Percentiles rank a stretch among this genome's conserved stretches.
phyloP scores from a whole-genome alignment of 2,888 invertebrate genomes.

The Thumatha senex region DNA sequence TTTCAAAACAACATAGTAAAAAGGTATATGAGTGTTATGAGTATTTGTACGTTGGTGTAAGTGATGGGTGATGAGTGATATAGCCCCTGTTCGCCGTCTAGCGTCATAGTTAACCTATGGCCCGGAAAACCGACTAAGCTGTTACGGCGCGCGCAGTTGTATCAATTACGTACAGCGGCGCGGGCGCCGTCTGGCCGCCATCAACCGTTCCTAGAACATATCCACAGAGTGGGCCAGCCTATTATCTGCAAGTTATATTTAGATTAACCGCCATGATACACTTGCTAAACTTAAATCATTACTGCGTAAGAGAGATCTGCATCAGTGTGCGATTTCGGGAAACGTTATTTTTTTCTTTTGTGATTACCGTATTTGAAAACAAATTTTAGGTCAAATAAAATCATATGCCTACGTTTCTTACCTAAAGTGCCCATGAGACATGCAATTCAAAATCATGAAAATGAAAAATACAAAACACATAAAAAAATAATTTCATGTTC shows the following conservation, averaged over 20 bases:
- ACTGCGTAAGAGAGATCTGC: slow-evolving; percentile 8
- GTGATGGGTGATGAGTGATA: no score
- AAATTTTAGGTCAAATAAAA: no score
- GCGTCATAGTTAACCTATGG: slow-evolving; percentile 30
- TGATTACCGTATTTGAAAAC: no score
- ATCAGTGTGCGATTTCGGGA: neutral
- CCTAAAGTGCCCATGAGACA: no score
- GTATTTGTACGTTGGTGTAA: neutral
- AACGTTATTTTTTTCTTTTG: neutral
- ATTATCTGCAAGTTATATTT: slow-evolving; percentile 21
- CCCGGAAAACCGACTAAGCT: slow-evolving; percentile 10
- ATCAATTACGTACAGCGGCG: slow-evolving; percentile 11
- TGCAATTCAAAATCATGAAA: no score
- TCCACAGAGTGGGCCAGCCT: slow-evolving; percentile 1
- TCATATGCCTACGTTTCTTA: no score
- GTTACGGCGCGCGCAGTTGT: slow-evolving; percentile 9
- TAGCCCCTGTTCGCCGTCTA: slow-evolving; percentile 9
- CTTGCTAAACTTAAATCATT: slow-evolving; percentile 7
- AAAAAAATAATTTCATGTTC: no score
- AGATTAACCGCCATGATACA: slow-evolving; percentile 20
- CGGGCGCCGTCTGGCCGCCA: slow-evolving; percentile 22
- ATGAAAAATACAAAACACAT: no score
- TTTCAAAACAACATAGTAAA: neutral
- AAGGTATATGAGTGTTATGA: neutral
- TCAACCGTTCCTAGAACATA: slow-evolving; percentile 29